Evolutionary conservation across 2,797 vertebrate species (phyloP).

Genomic region (Cuculus canorus): DNA sequence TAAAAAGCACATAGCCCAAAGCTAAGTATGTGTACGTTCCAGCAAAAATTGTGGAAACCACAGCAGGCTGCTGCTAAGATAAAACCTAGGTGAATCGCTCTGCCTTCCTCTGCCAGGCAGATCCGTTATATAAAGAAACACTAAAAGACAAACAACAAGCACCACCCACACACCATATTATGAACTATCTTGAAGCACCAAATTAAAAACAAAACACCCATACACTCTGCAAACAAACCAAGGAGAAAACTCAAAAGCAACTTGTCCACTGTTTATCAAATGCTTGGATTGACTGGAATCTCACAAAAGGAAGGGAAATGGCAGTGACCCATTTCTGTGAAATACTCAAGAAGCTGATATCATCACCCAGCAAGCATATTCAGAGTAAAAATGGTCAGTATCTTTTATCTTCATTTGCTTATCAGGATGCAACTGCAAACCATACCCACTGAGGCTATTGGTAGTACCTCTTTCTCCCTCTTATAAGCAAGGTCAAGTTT

Average conservation of each 20-base stretch:
- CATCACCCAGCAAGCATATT: background rate
- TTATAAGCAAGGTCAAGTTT: background rate
- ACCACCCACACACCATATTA: background rate
- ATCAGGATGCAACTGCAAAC: background rate
- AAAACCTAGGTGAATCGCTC: background rate
- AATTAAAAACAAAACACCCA: background rate
- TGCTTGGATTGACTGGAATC: background rate
- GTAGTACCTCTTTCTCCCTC: background rate
- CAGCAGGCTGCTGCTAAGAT: background rate
- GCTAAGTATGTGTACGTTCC: background rate
- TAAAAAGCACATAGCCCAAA: background rate
- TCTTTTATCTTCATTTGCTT: background rate
- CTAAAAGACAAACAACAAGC: background rate
- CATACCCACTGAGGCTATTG: background rate
- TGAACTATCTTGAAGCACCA: background rate
- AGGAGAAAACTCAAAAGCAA: background rate
- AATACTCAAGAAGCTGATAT: background rate
- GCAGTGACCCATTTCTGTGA: background rate
- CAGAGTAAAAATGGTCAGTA: background rate
- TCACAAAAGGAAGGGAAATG: background rate
- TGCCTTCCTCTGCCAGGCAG: background rate
- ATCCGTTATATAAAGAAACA: background rate
- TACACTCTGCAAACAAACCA: background rate
- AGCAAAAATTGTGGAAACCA: background rate
- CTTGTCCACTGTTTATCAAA: background rate